Evolutionary conservation across 2,888 invertebrate genomes (phyloP).

Genomic region (Seladonia tumulorum): DNA sequence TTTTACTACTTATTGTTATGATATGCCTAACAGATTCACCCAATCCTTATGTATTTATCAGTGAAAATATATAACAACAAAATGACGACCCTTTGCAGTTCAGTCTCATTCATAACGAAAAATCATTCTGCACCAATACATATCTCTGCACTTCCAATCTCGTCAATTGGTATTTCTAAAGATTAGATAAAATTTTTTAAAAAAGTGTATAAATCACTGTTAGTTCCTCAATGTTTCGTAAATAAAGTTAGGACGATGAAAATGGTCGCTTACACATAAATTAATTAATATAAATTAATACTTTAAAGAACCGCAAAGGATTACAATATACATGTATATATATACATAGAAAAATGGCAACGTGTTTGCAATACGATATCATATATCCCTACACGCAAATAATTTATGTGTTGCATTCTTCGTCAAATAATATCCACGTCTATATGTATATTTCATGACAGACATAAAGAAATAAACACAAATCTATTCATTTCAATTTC

Average conservation of each 20-base stretch:
- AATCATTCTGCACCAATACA: slow-evolving; percentile 20
- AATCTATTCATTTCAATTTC: slow-evolving; percentile 5
- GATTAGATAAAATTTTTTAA: slow-evolving; percentile 8
- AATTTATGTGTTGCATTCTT: slow-evolving; percentile 31
- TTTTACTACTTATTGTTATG: slow-evolving; percentile 44
- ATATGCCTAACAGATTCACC: slow-evolving; percentile 53
- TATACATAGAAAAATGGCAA: slow-evolving; percentile 19
- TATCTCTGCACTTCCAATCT: not conserved
- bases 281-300: too few relatives aligned
- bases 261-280: not conserved
- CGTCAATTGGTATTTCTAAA: slow-evolving; percentile 14
- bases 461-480: slow-evolving; percentile 23
- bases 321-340: slow-evolving; percentile 33
- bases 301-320: slow-evolving; percentile 34
- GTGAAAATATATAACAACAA: slow-evolving; percentile 21
- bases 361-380: slow-evolving; percentile 5
- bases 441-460: slow-evolving; percentile 30
- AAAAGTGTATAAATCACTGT: slow-evolving; percentile 12
- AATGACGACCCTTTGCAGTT: slow-evolving; percentile 31
- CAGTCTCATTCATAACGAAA: slow-evolving; percentile 22
- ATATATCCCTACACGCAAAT: slow-evolving; percentile 23
- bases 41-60: slow-evolving; percentile 35
- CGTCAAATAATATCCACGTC: slow-evolving; percentile 1
- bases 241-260: slow-evolving; percentile 15
- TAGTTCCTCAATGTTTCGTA: slow-evolving; percentile 26